Conservation (phyloP, 37 sponge, comb jelly and placozoan species). For the Axinella damicornis region DNA sequence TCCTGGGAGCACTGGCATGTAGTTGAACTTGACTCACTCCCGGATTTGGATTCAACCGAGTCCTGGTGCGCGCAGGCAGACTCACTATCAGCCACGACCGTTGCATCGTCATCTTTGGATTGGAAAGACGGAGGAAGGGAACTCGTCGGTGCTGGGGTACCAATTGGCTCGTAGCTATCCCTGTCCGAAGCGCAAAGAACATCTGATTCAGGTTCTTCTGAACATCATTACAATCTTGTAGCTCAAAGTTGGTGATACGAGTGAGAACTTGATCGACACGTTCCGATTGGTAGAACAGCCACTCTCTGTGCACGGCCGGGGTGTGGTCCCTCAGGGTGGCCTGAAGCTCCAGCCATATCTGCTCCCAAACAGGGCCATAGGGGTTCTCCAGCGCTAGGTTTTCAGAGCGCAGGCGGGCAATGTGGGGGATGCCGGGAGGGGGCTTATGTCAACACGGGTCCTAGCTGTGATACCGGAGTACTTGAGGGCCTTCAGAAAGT, state of each 20-base stretch:
- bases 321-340: slow-evolving; percentile 29
- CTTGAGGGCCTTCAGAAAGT: slow-evolving; percentile 39
- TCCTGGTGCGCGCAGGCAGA: not conserved
- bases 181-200: not conserved
- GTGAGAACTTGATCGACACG: slow-evolving; percentile 9
- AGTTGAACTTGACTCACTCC: not conserved
- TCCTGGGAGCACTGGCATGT: not conserved
- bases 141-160: not conserved
- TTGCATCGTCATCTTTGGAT: no score
- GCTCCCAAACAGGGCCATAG: slow-evolving; percentile 8
- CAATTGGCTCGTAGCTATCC: slow-evolving; percentile 6
- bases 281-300: slow-evolving; percentile 11
- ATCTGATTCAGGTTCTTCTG: not conserved
- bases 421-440: not conserved
- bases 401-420: slow-evolving; percentile 53
- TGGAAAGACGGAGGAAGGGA: no score
- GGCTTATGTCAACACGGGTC: not conserved
- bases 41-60: not conserved
- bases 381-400: slow-evolving; percentile 56
- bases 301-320: slow-evolving; percentile 18
- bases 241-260: slow-evolving; percentile 16
- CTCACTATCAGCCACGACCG: no score
- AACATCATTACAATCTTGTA: not conserved
- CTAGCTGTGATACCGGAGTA: slow-evolving; percentile 13
- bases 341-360: slow-evolving; percentile 59